Conservation (phyloP, 2,888 invertebrate genomes). For the Pelosia muscerda region DNA sequence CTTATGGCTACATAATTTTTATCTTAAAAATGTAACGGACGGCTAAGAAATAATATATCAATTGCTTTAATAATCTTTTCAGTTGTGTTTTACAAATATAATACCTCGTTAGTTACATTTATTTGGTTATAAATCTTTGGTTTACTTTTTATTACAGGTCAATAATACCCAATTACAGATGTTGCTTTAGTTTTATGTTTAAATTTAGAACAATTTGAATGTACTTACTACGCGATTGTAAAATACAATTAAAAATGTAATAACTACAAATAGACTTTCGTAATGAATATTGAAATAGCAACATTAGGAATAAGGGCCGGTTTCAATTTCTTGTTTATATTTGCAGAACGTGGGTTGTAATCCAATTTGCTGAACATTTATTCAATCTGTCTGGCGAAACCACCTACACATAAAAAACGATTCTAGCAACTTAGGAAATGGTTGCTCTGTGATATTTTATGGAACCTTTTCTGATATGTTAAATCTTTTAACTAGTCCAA, state of each 20-base stretch:
- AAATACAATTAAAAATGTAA: neutral
- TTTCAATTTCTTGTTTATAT: conserved; percentile 28
- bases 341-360: conserved; percentile 39
- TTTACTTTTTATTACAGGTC: conserved; percentile 1
- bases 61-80: neutral
- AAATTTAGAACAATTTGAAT: neutral
- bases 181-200: conserved; percentile 4
- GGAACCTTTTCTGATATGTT: neutral
- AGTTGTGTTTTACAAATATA: neutral
- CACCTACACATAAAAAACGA: neutral
- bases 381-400: conserved; percentile 32
- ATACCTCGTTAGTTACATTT: neutral
- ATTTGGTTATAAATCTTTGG: neutral
- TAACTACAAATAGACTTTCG: no score
- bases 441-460: neutral
- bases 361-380: conserved; percentile 47
- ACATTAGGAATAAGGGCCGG: conserved; percentile 19
- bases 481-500: neutral
- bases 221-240: neutral
- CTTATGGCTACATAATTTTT: no score
- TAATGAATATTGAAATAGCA: conserved; percentile 18
- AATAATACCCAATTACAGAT: neutral
- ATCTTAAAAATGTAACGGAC: no score
- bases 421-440: neutral
- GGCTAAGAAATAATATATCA: no score